Base-by-base conservation (phyloP, 2,888 invertebrate species). In the Scaeva pyrastri region DNA sequence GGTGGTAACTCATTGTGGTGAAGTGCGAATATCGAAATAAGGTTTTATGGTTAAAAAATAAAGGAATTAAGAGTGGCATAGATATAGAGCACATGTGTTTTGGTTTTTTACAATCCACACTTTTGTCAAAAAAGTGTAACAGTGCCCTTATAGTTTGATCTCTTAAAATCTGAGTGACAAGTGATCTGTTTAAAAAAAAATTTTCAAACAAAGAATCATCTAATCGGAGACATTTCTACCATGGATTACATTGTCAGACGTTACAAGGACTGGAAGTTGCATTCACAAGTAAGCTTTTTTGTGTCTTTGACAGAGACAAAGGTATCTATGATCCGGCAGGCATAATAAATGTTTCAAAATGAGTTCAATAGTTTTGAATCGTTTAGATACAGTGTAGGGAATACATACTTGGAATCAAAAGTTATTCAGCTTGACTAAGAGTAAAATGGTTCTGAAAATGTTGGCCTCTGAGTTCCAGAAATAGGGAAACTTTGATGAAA, bases 231-330 rank as follows among this genome's bases (percentile, higher is more conserved):
- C 62, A 12, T 68, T 74, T 23, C 77, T 48, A 90, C 88, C 89
- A 92, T 92, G 92, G 92, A 92, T 92, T 92, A 92, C 84, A 90
- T 92, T 88, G 91, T 92, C 75, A 92, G 91, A 89, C 90, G 91
- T 50, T 92, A 92, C 88, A 92, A 92, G 89, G 92, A 92, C 89
- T 92, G 92, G 92, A 92, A 92, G 88, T 88, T 92, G 88, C 92
- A 92, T 81, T 92, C 92, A 77, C 92, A 92, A 90, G 92, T 92
- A 89, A 90, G 90, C 58, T 4, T 23, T 52, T 12, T 19, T 52
- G 10, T 21, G 41, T 41, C 58, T 68, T 39, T 73, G 41, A 21
- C 7, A 56, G 14, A 26, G 80, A 64, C 62, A 80, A 71, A 60
- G 55, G 58, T 60, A 70, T 45, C 11, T 26, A 64, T 39, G 26